These are phyloP conservation scores for Cebidichthys violaceus DNA, from an alignment of 2,113 vertebrate genomes.

Conservation along the genomic window DNA sequence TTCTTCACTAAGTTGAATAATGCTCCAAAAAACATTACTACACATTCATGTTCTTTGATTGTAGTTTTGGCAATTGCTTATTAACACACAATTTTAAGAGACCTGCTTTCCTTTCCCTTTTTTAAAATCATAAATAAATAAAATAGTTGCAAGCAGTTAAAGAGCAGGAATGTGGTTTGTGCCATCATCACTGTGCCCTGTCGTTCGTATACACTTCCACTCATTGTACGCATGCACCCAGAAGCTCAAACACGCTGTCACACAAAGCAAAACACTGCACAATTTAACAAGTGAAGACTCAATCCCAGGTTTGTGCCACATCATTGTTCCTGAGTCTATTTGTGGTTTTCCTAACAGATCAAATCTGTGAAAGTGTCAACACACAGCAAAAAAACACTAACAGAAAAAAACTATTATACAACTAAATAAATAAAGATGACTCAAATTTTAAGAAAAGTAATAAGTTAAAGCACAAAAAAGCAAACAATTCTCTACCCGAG, in stretches of 20 bases:
- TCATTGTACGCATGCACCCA: constrained; percentile 12
- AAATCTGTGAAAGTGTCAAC: constrained; percentile 29
- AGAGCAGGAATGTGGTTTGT: constrained; percentile 27
- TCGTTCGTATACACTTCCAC: constrained; percentile 7
- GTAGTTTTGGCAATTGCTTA: constrained; percentile 70
- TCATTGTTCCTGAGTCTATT: constrained; percentile 44
- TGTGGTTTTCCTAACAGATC: constrained; percentile 14
- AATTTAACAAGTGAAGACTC: constrained; percentile 16
- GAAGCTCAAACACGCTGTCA: constrained; percentile 37
- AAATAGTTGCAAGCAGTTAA: constrained; percentile 48
- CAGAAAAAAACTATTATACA: constrained; percentile 36
- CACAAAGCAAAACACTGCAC: constrained; percentile 41
- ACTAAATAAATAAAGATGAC: constrained; percentile 73
- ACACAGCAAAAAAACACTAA: constrained; percentile 28
- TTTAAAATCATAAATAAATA: constrained; percentile 69
- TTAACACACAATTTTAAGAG: constrained; percentile 43
- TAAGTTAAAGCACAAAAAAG: constrained; percentile 78
- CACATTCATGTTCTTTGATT: constrained; percentile 38
- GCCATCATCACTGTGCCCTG: constrained; percentile 32
- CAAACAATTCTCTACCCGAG: constrained; percentile 75
- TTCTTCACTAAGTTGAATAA: background rate
- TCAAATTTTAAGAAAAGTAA: constrained; percentile 58
- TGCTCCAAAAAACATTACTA: constrained; percentile 11
- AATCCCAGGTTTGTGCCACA: background rate
- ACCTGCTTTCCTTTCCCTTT: constrained; percentile 36